A percentile compares a stretch with the other conserved stretches of the same genome.
Evolutionary conservation across 2,113 vertebrate genomes (phyloP).

Genomic region (Limanda limanda): DNA sequence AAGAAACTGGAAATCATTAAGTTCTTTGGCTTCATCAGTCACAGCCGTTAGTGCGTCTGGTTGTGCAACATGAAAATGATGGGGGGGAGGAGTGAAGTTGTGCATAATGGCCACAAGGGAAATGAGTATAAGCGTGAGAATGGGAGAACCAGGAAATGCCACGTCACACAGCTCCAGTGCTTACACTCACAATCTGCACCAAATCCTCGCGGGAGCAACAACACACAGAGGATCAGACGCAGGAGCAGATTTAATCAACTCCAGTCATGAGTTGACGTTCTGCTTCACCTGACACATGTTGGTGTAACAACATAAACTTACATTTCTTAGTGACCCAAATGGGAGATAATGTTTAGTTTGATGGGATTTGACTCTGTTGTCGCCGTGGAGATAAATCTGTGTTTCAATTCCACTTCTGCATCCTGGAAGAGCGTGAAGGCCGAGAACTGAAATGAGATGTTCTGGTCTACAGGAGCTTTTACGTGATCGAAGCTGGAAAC

Average conservation of each 20-base stretch:
- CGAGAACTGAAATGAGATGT: too few relatives aligned
- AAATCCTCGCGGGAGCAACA: constrained; percentile 36
- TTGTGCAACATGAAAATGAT: constrained; percentile 21
- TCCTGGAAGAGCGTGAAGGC: too few relatives aligned
- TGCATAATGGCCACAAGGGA: constrained; percentile 15
- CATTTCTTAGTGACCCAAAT: background rate
- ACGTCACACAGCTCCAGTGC: constrained; percentile 28
- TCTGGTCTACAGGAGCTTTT: too few relatives aligned
- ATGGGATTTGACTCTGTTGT: too few relatives aligned
- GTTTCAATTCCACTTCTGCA: too few relatives aligned
- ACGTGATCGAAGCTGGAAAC: too few relatives aligned
- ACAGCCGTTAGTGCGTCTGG: background rate
- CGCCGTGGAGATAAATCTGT: background rate
- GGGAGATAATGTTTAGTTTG: too few relatives aligned
- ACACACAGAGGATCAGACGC: constrained; percentile 35
- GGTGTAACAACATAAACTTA: too few relatives aligned
- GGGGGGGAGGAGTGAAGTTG: constrained; percentile 1
- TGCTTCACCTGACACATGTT: too few relatives aligned
- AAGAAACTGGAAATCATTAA: background rate
- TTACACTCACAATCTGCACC: constrained; percentile 5
- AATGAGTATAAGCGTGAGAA: constrained; percentile 63
- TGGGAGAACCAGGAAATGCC: constrained; percentile 59
- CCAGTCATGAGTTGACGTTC: too few relatives aligned
- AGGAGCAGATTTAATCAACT: background rate
- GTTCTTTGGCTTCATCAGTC: background rate